Evolutionary conservation across 1,140 invertebrate genomes (phyloP), one percentile per base, ranked within the genome.

Genomic region (Micrasema longulum): DNA sequence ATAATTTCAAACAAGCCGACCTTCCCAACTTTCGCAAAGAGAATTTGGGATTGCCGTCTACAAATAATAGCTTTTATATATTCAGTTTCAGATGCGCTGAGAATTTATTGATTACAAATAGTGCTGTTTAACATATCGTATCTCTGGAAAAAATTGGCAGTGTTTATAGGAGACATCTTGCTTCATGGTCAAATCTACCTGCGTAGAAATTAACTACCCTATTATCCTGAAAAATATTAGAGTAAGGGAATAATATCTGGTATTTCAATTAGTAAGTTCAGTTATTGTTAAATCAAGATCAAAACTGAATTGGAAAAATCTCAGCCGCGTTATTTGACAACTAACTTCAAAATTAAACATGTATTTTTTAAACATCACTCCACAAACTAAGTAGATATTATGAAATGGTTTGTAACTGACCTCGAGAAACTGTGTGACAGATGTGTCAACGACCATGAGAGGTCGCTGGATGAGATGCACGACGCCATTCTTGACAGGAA

Each of bases 401-500:
- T 2, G 26, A 47, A 52, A 22, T 3, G 65, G 43, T 12, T 41
- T 1, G 26, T 26, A 66, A 87, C 86, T 87, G 86, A 96, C 94
- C 91, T 94, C 89, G 36, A 97, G 82, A 77, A 96, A 95, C 77
- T 96, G 89, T 71, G 89, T 89, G 45, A 97, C 90, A 3, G 91
- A 92, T 10, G 90, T 91, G 77, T 96, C 94, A 26, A 96, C 92
- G 38, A 97, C 90, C 91, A 97, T 95, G 1, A 97, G 84, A 0
- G 95, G 95, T 71, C 93, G 89, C 71, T 94, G 92, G 76, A 97
- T 97, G 22, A 97, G 87, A 85, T 97, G 96, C 1, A 97, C 90
- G 0, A 97, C 95, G 9, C 96, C 95, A 79, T 97, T 97, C 77
- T 90, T 90, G 3, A 97, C 93, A 0, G 95, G 95, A 74, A 97